Percentiles rank a stretch among this genome's conserved stretches.
phyloP scores from a whole-genome alignment of 2,888 invertebrate genomes.

The Eretmocerus hayati region DNA sequence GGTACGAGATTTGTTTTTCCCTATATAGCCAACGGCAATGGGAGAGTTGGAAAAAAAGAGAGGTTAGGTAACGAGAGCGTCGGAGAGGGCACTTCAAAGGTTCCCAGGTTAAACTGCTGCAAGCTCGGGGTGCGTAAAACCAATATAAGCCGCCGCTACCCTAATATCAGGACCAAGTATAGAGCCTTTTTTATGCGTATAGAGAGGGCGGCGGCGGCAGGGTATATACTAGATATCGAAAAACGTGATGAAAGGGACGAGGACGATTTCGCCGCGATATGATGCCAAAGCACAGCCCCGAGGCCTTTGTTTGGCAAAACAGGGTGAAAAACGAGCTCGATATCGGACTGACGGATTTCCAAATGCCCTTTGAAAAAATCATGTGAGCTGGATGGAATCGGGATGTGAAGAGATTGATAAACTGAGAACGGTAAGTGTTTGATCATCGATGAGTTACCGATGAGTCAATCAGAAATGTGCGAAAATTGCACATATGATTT shows the following conservation, averaged over 20 bases:
- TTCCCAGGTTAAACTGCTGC: slow-evolving; percentile 29
- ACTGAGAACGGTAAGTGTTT: no score
- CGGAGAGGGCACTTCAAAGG: slow-evolving; percentile 23
- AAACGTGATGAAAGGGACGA: not conserved
- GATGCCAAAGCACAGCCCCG: no score
- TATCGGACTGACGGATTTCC: no score
- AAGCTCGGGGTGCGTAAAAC: slow-evolving; percentile 32
- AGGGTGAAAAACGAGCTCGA: no score
- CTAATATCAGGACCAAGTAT: no score
- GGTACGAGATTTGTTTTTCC: slow-evolving; percentile 14
- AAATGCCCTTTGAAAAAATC: no score
- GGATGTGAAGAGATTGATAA: no score
- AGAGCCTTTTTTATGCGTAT: slow-evolving; percentile 31
- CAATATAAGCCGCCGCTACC: slow-evolving; percentile 26
- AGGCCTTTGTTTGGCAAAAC: no score
- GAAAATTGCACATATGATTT: no score
- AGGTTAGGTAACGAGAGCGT: not conserved
- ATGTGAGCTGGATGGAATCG: no score
- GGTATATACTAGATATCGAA: not conserved
- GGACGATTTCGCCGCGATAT: not conserved
- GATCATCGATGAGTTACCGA: no score
- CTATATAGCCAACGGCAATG: slow-evolving; percentile 1
- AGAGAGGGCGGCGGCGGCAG: slow-evolving; percentile 22
- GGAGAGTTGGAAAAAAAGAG: slow-evolving; percentile 22
- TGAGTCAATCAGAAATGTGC: no score